Conservation (phyloP, 2,888 invertebrate genomes). For the Xestia c-nigrum region DNA sequence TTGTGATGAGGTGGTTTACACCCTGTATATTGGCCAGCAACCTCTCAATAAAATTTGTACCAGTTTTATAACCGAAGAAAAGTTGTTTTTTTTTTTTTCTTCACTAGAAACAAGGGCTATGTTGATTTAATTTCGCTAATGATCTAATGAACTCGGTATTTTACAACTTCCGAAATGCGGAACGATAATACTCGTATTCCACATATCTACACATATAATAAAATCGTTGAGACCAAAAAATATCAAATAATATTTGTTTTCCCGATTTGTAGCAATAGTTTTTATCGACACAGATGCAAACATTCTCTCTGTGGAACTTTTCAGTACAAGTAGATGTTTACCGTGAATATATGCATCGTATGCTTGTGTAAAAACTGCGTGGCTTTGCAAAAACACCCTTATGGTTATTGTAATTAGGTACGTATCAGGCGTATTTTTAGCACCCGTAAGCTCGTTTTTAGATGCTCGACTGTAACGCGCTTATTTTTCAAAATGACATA, state of each 20-base stretch:
- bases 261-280: not conserved
- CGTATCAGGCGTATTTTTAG: not conserved
- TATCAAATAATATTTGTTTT: not conserved
- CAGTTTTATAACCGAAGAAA: too few species aligned
- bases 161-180: too few species aligned
- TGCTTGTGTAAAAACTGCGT: not conserved
- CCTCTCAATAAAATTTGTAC: too few species aligned
- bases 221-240: too few species aligned
- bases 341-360: not conserved
- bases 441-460: not conserved
- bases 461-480: not conserved
- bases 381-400: not conserved
- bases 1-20: too few species aligned
- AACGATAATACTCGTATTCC: too few species aligned
- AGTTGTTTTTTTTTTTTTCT: too few species aligned
- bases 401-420: not conserved
- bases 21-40: too few species aligned
- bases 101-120: too few species aligned
- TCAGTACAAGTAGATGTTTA: not conserved
- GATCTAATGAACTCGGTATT: too few species aligned
- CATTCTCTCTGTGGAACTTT: conserved; percentile 11
- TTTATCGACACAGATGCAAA: not conserved
- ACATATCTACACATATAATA: too few species aligned
- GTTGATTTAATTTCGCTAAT: too few species aligned
- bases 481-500: conserved; percentile 44